These are phyloP conservation scores for Lamprologus ornatipinnis DNA, from an alignment of 2,113 vertebrate species.

Conservation along the genomic window DNA sequence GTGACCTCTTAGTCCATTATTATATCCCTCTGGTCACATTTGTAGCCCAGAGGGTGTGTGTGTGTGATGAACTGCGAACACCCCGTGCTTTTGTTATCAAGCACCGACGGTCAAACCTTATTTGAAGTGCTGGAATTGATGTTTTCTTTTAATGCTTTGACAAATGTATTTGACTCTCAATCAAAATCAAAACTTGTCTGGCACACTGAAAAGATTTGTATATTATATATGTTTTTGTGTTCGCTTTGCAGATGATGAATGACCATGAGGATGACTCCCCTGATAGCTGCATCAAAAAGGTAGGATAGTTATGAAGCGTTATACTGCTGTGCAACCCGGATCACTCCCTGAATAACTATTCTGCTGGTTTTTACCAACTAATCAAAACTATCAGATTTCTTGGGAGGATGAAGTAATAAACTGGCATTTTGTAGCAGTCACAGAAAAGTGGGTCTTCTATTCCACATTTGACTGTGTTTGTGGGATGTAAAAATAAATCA, in stretches of 20 bases:
- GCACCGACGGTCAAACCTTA: background rate
- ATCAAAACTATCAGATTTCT: background rate
- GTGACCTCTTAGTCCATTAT: constrained; percentile 58
- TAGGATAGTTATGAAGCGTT: constrained; percentile 54
- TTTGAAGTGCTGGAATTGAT: background rate
- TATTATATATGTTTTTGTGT: background rate
- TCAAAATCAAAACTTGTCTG: background rate
- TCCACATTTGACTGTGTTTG: background rate
- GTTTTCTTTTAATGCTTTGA: background rate
- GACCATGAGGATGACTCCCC: constrained; percentile 80
- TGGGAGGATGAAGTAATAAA: background rate
- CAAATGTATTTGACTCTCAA: background rate
- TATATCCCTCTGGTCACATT: constrained; percentile 46
- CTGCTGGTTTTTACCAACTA: background rate
- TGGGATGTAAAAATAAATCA: background rate
- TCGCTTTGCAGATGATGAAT: constrained; percentile 77
- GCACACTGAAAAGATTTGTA: background rate
- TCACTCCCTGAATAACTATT: background rate
- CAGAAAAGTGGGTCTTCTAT: background rate
- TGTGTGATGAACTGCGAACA: constrained; percentile 45
- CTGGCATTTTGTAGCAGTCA: background rate
- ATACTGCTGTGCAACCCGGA: background rate
- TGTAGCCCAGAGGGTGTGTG: constrained; percentile 33
- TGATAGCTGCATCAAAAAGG: constrained; percentile 89
- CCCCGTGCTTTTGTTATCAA: constrained; percentile 22